Percentiles rank a stretch among this genome's conserved stretches.
Conservation (phyloP, 1,140 invertebrate species). For the Panagrolaimus sp. region DNA sequence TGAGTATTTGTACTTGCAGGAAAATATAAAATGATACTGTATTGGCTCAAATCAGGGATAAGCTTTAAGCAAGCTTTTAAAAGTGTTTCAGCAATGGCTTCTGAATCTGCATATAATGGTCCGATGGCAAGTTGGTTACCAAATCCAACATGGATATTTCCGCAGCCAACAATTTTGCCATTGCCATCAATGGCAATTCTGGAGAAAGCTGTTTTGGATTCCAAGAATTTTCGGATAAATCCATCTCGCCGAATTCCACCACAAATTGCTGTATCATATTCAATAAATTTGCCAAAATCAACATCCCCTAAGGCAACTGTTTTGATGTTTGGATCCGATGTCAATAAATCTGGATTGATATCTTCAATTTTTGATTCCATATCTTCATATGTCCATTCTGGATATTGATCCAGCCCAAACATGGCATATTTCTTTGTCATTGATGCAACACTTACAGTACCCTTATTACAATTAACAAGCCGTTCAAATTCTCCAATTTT, state of each 20-base stretch:
- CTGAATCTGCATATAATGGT: not conserved
- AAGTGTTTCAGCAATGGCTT: not conserved
- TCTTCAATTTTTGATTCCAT: not conserved
- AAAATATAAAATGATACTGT: not conserved
- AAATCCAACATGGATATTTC: not conserved
- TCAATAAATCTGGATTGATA: not conserved
- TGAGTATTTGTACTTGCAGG: not conserved
- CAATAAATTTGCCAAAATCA: not conserved
- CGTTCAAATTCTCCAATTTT: not conserved
- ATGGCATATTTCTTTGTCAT: conserved; percentile 13
- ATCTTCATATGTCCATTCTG: not conserved
- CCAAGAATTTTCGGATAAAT: not conserved
- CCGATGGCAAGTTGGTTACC: conserved; percentile 1
- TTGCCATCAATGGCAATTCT: not conserved
- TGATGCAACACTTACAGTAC: not conserved
- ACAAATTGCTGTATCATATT: not conserved
- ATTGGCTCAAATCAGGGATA: not conserved
- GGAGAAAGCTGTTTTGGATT: not conserved
- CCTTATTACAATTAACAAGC: not conserved
- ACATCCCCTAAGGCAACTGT: not conserved
- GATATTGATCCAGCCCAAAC: not conserved
- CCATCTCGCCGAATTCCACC: conserved; percentile 1
- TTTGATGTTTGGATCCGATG: not conserved
- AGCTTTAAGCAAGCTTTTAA: not conserved
- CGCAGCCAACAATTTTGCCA: not conserved